A percentile compares a stretch with the other conserved stretches of the same genome.
Evolutionary conservation across 2,888 invertebrate species (phyloP).

Genomic region (Pocota personata): DNA sequence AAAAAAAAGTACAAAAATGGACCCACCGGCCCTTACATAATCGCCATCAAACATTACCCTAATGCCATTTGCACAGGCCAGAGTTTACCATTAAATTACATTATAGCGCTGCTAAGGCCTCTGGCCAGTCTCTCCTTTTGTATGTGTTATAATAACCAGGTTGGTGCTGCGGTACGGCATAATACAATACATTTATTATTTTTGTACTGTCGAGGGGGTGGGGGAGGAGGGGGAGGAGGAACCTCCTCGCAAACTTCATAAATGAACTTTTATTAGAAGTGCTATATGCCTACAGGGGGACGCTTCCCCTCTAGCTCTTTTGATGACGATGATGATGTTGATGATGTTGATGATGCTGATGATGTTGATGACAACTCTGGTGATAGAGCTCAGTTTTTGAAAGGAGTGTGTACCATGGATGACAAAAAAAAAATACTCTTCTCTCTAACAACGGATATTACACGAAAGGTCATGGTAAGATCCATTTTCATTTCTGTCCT

Average conservation of each 20-base stretch:
- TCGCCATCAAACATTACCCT: conserved; percentile 66
- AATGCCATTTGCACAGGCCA: conserved; percentile 58
- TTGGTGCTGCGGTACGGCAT: conserved; percentile 39
- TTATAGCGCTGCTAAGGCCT: conserved; percentile 37
- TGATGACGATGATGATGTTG: background rate
- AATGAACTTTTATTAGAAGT: conserved; percentile 49
- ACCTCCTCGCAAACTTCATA: conserved; percentile 38
- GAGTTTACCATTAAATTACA: conserved; percentile 63
- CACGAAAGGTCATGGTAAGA: conserved; percentile 65
- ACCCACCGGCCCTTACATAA: conserved; percentile 48
- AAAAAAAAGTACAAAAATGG: conserved; percentile 5
- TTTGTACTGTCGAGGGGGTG: conserved; percentile 29
- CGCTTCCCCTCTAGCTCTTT: background rate
- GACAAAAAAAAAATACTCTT: conserved; percentile 28
- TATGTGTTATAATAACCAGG: conserved; percentile 62
- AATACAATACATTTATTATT: conserved; percentile 70
- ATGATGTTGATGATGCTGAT: conserved; percentile 39
- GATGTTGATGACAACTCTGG: conserved; percentile 60
- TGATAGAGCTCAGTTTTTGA: conserved; percentile 47
- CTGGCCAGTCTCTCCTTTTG: conserved; percentile 44
- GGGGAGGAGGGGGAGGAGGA: no score
- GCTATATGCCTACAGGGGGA: conserved; percentile 32
- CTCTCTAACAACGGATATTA: conserved; percentile 50
- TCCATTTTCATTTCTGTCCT: conserved; percentile 64
- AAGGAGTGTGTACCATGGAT: conserved; percentile 21